A percentile compares a stretch with the other conserved stretches of the same genome.
Conservation (phyloP, 2,113 vertebrate species). For the Bothrops jararaca region DNA sequence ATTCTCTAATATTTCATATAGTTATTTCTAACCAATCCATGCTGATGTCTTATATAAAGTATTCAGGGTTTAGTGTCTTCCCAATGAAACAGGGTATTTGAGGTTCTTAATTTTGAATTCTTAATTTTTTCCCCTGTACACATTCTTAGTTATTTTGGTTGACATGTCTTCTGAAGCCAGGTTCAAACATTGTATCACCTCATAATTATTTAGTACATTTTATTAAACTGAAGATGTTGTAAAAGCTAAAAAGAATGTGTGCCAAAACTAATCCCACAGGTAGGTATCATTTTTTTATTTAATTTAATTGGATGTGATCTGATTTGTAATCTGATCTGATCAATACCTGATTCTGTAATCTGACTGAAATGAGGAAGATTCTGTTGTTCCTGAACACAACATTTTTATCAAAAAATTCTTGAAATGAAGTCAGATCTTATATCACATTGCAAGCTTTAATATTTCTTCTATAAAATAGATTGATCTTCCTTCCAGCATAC, state of each 20-base stretch:
- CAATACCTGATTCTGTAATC: not conserved
- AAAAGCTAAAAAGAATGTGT: not conserved
- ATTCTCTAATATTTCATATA: not conserved
- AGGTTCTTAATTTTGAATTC: not conserved
- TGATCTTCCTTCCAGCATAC: not conserved
- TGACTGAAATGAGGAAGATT: not conserved
- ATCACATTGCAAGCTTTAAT: not conserved
- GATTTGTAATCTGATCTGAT: not conserved
- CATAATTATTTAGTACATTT: not conserved
- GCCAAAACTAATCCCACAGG: not conserved
- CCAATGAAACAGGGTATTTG: not conserved
- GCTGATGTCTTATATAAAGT: not conserved
- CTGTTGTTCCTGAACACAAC: not conserved
- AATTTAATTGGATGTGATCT: not conserved
- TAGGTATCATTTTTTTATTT: not conserved
- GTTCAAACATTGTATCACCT: not conserved
- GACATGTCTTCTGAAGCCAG: not conserved
- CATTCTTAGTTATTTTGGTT: not conserved
- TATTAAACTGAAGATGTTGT: not conserved
- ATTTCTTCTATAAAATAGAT: not conserved
- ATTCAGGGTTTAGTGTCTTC: not conserved
- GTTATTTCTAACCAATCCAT: not conserved
- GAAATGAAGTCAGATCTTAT: not conserved
- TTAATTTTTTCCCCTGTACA: not conserved
- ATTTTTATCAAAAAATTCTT: not conserved